Conservation (phyloP, 2,113 vertebrate genomes). For the Scolopax mira region DNA sequence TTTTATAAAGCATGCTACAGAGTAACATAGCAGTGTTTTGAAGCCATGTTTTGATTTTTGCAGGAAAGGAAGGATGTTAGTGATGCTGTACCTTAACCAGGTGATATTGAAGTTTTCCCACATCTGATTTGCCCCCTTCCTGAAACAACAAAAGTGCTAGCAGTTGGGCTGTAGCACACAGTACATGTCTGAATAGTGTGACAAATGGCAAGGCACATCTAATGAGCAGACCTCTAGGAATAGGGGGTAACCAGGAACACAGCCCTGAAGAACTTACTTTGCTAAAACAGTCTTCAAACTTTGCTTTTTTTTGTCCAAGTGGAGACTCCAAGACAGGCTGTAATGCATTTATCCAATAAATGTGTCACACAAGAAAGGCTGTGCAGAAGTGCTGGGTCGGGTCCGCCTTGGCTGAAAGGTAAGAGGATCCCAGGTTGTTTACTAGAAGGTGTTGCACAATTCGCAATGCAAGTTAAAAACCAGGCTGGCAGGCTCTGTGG, state of each 20-base stretch:
- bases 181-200: neutral
- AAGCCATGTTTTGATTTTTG: conserved; percentile 2
- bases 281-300: neutral
- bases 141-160: neutral
- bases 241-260: neutral
- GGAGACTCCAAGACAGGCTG: neutral
- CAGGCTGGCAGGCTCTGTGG: conserved; percentile 39
- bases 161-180: neutral
- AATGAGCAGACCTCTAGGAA: neutral
- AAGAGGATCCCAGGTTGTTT: conserved; percentile 27
- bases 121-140: neutral
- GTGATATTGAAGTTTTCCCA: neutral
- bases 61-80: neutral
- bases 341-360: neutral
- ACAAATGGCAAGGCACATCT: neutral
- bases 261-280: neutral
- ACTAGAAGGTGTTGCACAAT: conserved; percentile 29
- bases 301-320: neutral
- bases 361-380: neutral
- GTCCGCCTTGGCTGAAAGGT: neutral
- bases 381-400: neutral
- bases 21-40: neutral
- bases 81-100: neutral
- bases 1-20: neutral
- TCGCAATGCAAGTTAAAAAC: neutral